Evolutionary conservation across 2,113 vertebrate species (phyloP), one percentile per base, ranked within the genome.

Genomic region (Sinosuthora webbiana): DNA sequence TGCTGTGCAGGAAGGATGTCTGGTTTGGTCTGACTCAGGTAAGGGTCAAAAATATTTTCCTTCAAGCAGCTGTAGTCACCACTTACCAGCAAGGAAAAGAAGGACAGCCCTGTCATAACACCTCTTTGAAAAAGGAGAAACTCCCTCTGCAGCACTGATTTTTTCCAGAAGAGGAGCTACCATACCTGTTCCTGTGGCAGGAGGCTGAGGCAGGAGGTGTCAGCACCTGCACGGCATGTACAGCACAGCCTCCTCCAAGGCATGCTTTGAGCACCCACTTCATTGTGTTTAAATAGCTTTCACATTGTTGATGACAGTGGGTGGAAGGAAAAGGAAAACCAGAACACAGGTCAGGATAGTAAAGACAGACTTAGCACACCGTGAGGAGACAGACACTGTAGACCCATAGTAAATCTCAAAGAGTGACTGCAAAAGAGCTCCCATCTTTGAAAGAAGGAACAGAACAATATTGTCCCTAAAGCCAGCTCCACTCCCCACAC

Each of bases 391-490:
- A 59, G 85, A 47, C 33, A 6, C 42, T 37, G 35, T 87, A 33
- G 41, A 70, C 30, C 30, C 1, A 2, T 64, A 59, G 67, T 93
- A 92, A 95, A 93, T 95, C 84, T 87, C 6, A 3, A 22, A 63
- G 74, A 77, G 63, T 0, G 1, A 67, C 55, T 0, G 1, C 45
- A 64, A 42, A 73, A 65, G 37, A 50, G 49, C 42, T 86, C 75
- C 73, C 50, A 47, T 68, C n/a, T 63, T 87, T 85, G 69, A 59
- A 47, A 1, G 84, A 71, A 94, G 95, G 83, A 93, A 90, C 81
- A 94, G 73, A n/a, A n/a, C n/a, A n/a, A n/a, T n/a, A n/a, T 73
- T 86, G 94, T 95, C 52, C 52, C 78, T 69, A 75, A 83, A 87
- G 53, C 65, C 84, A 93, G 55, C 55, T 79, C 65, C 15, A 9